These are phyloP conservation scores for Carassius carassius DNA, from an alignment of 2,113 vertebrate species.

Conservation along the genomic window DNA sequence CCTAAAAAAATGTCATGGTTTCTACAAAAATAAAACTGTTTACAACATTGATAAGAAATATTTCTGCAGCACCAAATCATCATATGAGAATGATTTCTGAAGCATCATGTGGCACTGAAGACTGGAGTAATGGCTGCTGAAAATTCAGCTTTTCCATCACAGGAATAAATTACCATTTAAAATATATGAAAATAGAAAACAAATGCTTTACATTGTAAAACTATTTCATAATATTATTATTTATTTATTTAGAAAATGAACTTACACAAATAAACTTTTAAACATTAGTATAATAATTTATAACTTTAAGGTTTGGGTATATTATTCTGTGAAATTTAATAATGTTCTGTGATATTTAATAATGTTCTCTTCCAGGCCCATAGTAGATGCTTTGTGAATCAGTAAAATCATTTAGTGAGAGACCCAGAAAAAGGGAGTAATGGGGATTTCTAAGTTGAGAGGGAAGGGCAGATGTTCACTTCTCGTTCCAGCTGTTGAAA, in stretches of 20 bases:
- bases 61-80: too few species aligned
- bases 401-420: constrained; percentile 11
- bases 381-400: not conserved
- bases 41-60: too few species aligned
- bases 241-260: not conserved
- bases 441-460: constrained; percentile 6
- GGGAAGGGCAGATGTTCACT: constrained; percentile 17
- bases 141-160: not conserved
- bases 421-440: not conserved
- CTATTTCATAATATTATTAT: too few species aligned
- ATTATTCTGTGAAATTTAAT: not conserved
- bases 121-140: too few species aligned
- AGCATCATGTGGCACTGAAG: too few species aligned
- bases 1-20: too few species aligned
- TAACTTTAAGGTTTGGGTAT: not conserved
- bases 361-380: not conserved
- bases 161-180: not conserved
- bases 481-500: constrained; percentile 46
- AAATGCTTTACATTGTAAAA: not conserved
- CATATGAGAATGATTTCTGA: too few species aligned
- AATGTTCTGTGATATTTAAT: not conserved
- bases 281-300: not conserved
- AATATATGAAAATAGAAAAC: not conserved
- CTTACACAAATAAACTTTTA: not conserved
- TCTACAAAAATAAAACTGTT: too few species aligned